Conservation (phyloP, 2,888 invertebrate species). For the Eupithecia exiguata region DNA sequence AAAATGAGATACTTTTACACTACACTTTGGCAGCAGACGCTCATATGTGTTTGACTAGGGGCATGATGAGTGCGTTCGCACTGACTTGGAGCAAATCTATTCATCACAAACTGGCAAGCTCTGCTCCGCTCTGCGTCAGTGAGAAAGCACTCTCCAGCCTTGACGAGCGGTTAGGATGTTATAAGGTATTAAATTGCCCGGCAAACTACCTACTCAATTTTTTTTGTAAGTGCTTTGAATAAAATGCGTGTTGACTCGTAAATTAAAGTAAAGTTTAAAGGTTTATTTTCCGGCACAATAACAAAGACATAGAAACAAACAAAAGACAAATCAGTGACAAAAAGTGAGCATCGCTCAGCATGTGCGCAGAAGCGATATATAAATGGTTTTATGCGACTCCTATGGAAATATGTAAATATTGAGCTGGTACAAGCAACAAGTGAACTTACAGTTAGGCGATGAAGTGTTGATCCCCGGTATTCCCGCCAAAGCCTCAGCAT, state of each 20-base stretch:
- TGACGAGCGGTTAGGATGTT: neutral
- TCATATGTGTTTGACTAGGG: neutral
- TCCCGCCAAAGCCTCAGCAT: conserved; percentile 68
- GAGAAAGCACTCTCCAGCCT: neutral
- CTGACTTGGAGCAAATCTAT: neutral
- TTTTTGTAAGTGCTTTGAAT: neutral
- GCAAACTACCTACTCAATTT: neutral
- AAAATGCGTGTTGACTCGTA: neutral
- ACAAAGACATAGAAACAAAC: no score
- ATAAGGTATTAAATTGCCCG: neutral
- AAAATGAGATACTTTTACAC: neutral
- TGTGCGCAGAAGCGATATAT: no score
- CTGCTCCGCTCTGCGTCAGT: neutral
- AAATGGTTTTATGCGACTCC: no score
- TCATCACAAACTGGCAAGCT: neutral
- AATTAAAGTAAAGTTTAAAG: neutral
- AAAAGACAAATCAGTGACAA: no score
- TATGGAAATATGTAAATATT: neutral
- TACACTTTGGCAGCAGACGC: no score
- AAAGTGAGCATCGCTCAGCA: no score
- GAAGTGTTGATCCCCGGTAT: conserved; percentile 76
- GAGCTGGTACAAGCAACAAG: neutral
- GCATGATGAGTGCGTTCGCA: neutral
- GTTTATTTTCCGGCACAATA: no score
- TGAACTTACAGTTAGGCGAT: conserved; percentile 82